Conservation (phyloP, 2,888 invertebrate genomes). For the Eueremaeus valkanovi region DNA sequence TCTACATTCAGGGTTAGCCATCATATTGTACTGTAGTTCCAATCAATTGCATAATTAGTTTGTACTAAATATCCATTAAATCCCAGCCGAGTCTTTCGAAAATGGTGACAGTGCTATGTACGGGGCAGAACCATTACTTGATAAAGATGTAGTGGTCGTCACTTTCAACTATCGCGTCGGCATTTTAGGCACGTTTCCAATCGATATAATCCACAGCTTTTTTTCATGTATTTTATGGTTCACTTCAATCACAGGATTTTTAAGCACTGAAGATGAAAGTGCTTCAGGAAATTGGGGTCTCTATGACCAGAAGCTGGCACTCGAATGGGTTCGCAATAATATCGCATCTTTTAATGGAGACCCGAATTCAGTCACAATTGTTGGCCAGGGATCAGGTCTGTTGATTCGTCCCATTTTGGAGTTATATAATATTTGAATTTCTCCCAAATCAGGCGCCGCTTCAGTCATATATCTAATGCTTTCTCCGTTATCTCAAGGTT, state of each 20-base stretch:
- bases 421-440: not conserved
- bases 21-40: not conserved
- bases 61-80: not conserved
- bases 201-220: not conserved
- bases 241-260: constrained; percentile 53
- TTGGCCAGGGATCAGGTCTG: constrained; percentile 68
- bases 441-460: constrained; percentile 59
- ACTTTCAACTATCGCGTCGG: constrained; percentile 59
- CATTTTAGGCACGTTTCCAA: constrained; percentile 53
- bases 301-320: constrained; percentile 55
- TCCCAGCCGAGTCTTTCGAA: constrained; percentile 58
- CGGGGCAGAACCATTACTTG: constrained; percentile 57
- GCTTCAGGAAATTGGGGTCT: constrained; percentile 58
- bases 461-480: constrained; percentile 65
- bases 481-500: constrained; percentile 64
- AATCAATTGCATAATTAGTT: not conserved
- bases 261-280: constrained; percentile 56
- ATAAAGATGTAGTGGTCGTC: constrained; percentile 57
- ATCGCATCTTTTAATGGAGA: constrained; percentile 75
- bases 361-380: constrained; percentile 68
- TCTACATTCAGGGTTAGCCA: constrained; percentile 37
- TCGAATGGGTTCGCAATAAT: constrained; percentile 62
- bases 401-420: no score
- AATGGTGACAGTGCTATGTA: constrained; percentile 55
- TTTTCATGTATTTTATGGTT: not conserved